A percentile compares a stretch with the other conserved stretches of the same genome.
Conservation (phyloP, 2,113 vertebrate genomes). For the Okapia johnstoni region DNA sequence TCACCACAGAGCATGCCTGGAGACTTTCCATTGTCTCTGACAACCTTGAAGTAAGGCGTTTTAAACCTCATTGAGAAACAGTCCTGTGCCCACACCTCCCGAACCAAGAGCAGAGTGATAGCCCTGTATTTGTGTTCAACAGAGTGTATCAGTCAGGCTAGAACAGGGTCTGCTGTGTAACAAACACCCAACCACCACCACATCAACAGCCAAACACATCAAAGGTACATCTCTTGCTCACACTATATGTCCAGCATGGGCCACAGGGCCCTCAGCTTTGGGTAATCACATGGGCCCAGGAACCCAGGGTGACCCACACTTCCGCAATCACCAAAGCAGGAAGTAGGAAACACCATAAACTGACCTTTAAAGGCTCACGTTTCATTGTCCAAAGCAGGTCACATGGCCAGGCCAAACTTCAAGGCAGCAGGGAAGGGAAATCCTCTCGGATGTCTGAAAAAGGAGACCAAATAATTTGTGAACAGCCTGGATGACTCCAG, state of each 20-base stretch:
- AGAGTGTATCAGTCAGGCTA: background rate
- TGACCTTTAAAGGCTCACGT: background rate
- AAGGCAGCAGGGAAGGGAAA: background rate
- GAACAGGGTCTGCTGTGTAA: background rate
- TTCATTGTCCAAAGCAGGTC: background rate
- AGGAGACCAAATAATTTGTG: background rate
- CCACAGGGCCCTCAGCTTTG: background rate
- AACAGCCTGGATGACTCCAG: background rate
- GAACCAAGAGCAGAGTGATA: background rate
- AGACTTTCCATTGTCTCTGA: background rate
- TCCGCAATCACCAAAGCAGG: background rate
- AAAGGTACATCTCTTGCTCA: background rate
- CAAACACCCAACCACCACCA: too few relatives aligned
- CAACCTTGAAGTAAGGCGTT: background rate
- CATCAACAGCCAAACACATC: background rate
- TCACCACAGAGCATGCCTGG: background rate
- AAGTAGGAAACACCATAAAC: background rate
- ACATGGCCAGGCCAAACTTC: background rate
- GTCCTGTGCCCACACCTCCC: background rate
- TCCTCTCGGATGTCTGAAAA: background rate
- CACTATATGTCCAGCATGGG: fast-evolving
- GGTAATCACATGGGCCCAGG: background rate
- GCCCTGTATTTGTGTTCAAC: fast-evolving
- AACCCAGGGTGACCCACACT: background rate
- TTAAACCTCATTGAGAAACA: too few relatives aligned